A percentile compares a stretch with the other conserved stretches of the same genome.
These are phyloP conservation scores for Cyprichromis sp. DNA, from an alignment of 2,113 vertebrate species.

Conservation along the genomic window DNA sequence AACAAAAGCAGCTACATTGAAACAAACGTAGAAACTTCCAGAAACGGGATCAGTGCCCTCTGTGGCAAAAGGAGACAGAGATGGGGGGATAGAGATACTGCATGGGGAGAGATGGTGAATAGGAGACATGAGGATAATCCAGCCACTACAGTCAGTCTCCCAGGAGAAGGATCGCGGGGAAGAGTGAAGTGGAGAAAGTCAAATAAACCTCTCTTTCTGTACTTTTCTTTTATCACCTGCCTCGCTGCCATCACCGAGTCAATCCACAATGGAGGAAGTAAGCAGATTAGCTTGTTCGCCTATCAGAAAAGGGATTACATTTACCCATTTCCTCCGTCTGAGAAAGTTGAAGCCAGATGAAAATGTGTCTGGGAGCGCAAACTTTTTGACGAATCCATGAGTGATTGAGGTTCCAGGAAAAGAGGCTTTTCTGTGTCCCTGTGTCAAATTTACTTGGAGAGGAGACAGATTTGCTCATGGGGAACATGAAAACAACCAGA, in stretches of 20 bases:
- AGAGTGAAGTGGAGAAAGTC: conserved; percentile 21
- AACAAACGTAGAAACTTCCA: conserved; percentile 10
- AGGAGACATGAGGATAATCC: conserved; percentile 34
- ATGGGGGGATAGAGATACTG: not conserved
- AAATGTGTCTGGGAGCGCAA: conserved; percentile 37
- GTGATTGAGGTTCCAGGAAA: conserved; percentile 38
- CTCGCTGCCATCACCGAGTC: conserved; percentile 34
- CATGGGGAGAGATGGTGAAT: not conserved
- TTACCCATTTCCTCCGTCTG: conserved; percentile 21
- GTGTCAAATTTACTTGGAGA: conserved; percentile 12
- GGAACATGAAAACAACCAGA: conserved; percentile 14
- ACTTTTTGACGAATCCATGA: conserved; percentile 32
- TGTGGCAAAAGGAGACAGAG: not conserved
- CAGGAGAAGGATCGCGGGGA: not conserved
- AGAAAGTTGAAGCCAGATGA: conserved; percentile 24
- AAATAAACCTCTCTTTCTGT: conserved; percentile 37
- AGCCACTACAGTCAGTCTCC: not conserved
- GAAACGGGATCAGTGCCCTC: conserved; percentile 17
- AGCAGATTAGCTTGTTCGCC: conserved; percentile 58
- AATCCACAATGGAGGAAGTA: conserved; percentile 45
- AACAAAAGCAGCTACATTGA: conserved; percentile 16
- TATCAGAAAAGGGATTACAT: conserved; percentile 56
- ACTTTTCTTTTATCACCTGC: conserved; percentile 53
- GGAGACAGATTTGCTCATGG: conserved; percentile 9
- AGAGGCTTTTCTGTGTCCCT: conserved; percentile 30